These are phyloP conservation scores for Cotesia glomerata DNA, from an alignment of 1,140 invertebrate species.

Conservation along the genomic window DNA sequence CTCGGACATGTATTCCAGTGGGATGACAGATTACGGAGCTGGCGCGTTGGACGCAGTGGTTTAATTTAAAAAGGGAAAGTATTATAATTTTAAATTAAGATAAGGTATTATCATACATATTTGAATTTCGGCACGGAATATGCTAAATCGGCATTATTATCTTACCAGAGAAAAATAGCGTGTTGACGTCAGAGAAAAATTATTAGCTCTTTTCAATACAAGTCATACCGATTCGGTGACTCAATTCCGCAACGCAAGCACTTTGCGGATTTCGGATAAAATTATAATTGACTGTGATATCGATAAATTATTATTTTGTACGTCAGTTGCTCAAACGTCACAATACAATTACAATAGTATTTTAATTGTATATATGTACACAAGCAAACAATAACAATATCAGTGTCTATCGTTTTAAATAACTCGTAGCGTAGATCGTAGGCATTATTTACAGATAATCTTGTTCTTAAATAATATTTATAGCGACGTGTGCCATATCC, in stretches of 20 bases:
- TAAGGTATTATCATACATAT: background rate
- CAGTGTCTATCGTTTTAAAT: too few relatives aligned
- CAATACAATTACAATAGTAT: background rate
- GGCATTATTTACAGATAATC: too few relatives aligned
- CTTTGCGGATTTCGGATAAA: too few relatives aligned
- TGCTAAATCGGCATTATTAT: too few relatives aligned
- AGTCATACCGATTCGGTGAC: too few relatives aligned
- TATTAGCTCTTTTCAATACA: background rate
- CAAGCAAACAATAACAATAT: background rate
- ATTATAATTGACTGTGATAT: conserved; percentile 10
- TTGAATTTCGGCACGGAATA: background rate
- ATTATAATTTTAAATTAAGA: background rate
- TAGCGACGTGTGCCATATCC: too few relatives aligned
- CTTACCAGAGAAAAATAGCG: too few relatives aligned
- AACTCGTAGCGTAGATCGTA: too few relatives aligned
- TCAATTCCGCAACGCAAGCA: background rate
- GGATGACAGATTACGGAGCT: conserved; percentile 28
- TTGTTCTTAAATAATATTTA: too few relatives aligned
- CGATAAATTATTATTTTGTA: background rate
- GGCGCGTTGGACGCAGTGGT: conserved; percentile 34
- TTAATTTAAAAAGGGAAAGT: conserved; percentile 20
- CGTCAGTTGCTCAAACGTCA: background rate
- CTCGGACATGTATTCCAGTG: conserved; percentile 48
- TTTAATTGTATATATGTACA: too few relatives aligned
- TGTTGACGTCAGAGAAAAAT: background rate